These are phyloP conservation scores for Clarias macrocephalus DNA, from an alignment of 2,113 vertebrate genomes.

Conservation along the genomic window DNA sequence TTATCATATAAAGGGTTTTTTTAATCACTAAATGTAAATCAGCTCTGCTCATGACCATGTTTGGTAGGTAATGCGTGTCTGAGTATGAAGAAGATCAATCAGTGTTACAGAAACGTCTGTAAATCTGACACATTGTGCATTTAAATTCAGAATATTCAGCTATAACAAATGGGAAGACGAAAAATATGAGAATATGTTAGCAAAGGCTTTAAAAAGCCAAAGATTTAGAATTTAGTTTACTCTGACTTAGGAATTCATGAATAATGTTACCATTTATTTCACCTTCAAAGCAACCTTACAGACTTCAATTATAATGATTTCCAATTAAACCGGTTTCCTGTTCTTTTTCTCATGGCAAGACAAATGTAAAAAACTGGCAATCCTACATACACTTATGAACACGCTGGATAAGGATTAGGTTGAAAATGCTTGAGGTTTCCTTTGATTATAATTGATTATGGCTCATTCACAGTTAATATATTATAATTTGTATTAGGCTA, in stretches of 20 bases:
- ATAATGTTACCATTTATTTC: background rate
- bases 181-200: background rate
- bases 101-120: background rate
- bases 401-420: background rate
- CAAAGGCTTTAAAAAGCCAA: background rate
- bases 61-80: background rate
- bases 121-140: background rate
- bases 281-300: background rate
- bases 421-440: background rate
- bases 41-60: background rate
- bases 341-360: background rate
- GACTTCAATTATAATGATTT: background rate
- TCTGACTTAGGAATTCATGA: background rate
- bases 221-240: background rate
- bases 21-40: background rate
- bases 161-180: background rate
- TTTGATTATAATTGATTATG: conserved; percentile 5
- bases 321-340: background rate
- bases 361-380: background rate
- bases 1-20: background rate
- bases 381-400: background rate
- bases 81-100: background rate
- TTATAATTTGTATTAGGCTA: conserved; percentile 6
- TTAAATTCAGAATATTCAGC: background rate
- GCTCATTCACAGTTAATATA: background rate